Percentiles rank a stretch among this genome's conserved stretches.
Conservation (phyloP, 2,797 vertebrate genomes). For the Chelon labrosus region DNA sequence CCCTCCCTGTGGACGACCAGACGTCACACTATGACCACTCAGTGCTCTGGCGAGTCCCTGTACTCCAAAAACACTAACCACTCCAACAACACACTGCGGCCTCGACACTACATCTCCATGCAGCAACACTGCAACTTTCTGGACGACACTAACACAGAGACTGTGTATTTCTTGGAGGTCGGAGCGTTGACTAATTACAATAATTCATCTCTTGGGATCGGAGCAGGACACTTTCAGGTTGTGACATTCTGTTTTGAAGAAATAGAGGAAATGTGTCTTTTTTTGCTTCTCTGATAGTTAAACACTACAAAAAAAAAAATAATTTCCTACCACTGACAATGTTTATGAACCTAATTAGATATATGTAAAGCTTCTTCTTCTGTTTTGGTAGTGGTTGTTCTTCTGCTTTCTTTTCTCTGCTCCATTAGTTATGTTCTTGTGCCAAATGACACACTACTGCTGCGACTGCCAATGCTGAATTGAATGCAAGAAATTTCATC, state of each 20-base stretch:
- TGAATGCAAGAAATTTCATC: slow-evolving; percentile 35
- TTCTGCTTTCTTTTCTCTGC: slow-evolving; percentile 63
- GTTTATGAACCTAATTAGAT: slow-evolving; percentile 49
- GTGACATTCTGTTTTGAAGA: slow-evolving; percentile 45
- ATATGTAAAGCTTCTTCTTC: slow-evolving; percentile 55
- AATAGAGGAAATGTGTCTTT: slow-evolving; percentile 42
- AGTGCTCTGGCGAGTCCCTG: slow-evolving; percentile 21
- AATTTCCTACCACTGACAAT: slow-evolving; percentile 32
- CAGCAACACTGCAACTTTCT: slow-evolving; percentile 25
- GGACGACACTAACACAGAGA: slow-evolving; percentile 40
- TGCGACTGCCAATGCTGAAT: slow-evolving; percentile 57
- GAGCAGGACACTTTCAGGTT: slow-evolving; percentile 50
- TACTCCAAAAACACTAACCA: slow-evolving; percentile 43
- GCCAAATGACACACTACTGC: slow-evolving; percentile 78
- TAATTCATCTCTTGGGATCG: slow-evolving; percentile 36
- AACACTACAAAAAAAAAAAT: slow-evolving; percentile 26
- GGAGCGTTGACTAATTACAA: slow-evolving; percentile 27
- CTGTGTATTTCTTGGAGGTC: slow-evolving; percentile 25
- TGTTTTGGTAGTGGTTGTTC: slow-evolving; percentile 62
- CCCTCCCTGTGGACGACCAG: slow-evolving; percentile 65
- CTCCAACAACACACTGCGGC: slow-evolving; percentile 16
- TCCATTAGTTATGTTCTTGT: slow-evolving; percentile 66
- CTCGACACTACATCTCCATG: slow-evolving; percentile 37
- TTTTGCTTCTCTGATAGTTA: slow-evolving; percentile 22
- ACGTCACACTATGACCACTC: slow-evolving; percentile 69